Percentiles rank a stretch among this genome's conserved stretches.
Conservation (phyloP, 2,888 invertebrate species). For the Cosmorhoe ocellata region DNA sequence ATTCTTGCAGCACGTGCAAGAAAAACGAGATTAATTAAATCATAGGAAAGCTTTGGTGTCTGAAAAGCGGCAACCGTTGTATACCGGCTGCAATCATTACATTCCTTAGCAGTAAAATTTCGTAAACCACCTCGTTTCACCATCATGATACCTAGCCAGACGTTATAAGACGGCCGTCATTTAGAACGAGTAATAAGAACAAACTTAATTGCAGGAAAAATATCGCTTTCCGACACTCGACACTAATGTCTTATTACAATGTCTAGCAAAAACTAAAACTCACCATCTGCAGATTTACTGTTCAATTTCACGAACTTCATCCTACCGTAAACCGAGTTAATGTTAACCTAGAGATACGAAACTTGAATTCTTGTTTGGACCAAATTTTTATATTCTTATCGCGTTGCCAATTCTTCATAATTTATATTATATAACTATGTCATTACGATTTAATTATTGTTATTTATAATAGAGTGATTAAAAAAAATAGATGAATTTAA, state of each 20-base stretch:
- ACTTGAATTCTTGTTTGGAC: not conserved
- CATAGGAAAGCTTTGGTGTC: not conserved
- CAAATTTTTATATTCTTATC: no score
- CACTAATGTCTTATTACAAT: conserved; percentile 37
- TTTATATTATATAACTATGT: no score
- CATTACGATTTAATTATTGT: no score
- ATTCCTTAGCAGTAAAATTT: no score
- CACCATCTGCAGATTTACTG: conserved; percentile 35
- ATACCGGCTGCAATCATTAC: not conserved
- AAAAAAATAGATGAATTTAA: no score
- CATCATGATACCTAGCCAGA: no score
- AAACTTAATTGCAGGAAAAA: conserved; percentile 29
- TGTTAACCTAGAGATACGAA: conserved; percentile 3
- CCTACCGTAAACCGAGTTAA: conserved; percentile 17
- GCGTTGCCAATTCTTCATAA: no score
- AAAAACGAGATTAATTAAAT: conserved; percentile 27
- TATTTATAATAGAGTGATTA: no score
- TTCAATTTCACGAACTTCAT: conserved; percentile 34
- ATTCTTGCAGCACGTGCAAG: conserved; percentile 19
- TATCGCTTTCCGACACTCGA: conserved; percentile 29
- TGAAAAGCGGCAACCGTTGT: not conserved
- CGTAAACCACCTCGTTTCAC: no score
- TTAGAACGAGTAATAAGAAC: not conserved
- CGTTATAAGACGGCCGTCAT: no score
- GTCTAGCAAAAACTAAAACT: conserved; percentile 31